Base-by-base conservation (phyloP, 2,113 vertebrate genomes). In the Sander lucioperca region DNA sequence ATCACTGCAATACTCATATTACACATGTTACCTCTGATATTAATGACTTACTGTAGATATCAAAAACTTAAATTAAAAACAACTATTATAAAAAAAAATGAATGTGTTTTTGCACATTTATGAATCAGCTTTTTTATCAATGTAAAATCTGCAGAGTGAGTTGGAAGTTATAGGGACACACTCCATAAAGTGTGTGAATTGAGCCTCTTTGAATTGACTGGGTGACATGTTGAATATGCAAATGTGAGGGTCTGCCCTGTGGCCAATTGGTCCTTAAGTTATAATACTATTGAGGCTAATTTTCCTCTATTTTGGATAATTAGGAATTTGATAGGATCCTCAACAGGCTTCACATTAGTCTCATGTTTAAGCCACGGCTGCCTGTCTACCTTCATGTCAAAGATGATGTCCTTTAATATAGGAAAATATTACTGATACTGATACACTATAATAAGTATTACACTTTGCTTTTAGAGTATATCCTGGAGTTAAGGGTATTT, bases 231-330 rank as follows among this genome's bases (percentile, higher is more conserved):
- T 81, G 57, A 70, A 59, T 76, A 43, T 71, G 47, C 69, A 74
- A 72, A 82, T 51, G 21, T 13, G 1, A 18, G 16, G 25, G 50
- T 64, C 16, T 53, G 30, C 30, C 57, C 33, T 74, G 58, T 21
- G 43, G 68, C 50, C 6, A 59, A 27, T 61, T 27, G 30, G 6
- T 48, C 68, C 33, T 51, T 6, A 7, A 53, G 10, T 66, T 50
- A 27, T 25, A 73, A 83, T 23, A 18, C 39, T 3, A 36, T 6
- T 51, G 14, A 76, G 56, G 48, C 16, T 50, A 4, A 65, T 65
- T 84, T 76, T 9, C 61, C 58, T 82, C 19, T 54, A 2, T 73
- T 82, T 80, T 66, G 68, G 63, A 30, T 83, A 64, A 69, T 74
- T 72, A 50, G 33, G 63, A 12, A 47, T 53, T 68, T 27, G 68